Conservation (phyloP, 2,888 invertebrate species). For the Chrysolina haemoptera region DNA sequence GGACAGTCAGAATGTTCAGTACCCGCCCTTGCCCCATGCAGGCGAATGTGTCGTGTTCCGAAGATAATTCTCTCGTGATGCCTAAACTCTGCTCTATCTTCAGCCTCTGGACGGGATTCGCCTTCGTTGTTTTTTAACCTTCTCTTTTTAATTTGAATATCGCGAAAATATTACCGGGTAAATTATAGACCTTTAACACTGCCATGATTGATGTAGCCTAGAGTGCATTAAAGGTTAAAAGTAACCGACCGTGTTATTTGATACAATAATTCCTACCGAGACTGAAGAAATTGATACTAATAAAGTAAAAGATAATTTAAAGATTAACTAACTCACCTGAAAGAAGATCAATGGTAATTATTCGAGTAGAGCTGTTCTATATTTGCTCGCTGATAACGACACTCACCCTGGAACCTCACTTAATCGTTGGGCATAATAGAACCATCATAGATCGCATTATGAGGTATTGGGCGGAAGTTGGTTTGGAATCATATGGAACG, state of each 20-base stretch:
- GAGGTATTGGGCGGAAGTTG: no score
- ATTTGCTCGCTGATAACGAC: no score
- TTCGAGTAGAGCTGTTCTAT: no score
- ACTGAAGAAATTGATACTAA: neutral
- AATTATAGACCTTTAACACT: constrained; percentile 24
- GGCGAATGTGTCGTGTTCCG: constrained; percentile 2
- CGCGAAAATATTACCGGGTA: constrained; percentile 22
- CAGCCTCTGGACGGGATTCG: neutral
- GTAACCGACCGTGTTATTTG: constrained; percentile 17
- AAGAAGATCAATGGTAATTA: no score
- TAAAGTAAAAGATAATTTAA: neutral
- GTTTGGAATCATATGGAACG: no score
- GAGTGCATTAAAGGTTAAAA: constrained; percentile 19
- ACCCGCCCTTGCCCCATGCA: constrained; percentile 4
- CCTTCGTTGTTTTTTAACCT: neutral
- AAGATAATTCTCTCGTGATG: neutral
- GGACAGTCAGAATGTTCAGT: no score
- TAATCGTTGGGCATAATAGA: no score
- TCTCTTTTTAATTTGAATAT: constrained; percentile 17
- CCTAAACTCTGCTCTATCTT: constrained; percentile 6
- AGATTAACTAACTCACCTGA: no score
- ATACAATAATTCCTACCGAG: constrained; percentile 6
- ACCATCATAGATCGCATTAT: no score
- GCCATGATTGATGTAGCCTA: constrained; percentile 20
- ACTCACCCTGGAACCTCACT: no score